These are phyloP conservation scores for Sipha flava DNA, from an alignment of 1,140 invertebrate species.

Conservation along the genomic window DNA sequence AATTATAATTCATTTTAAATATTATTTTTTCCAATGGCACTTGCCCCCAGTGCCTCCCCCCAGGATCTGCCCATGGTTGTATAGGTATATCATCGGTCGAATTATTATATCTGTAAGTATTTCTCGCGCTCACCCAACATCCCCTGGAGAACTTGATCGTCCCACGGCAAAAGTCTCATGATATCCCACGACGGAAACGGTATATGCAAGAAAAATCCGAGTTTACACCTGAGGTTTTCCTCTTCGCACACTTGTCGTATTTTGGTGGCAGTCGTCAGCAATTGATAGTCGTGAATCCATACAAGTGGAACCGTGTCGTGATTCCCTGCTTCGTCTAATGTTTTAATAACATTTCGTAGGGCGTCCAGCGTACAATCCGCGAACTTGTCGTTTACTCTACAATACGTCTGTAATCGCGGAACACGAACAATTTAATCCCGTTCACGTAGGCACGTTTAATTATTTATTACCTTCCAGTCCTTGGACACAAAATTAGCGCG, in stretches of 20 bases:
- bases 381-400: conserved; percentile 70
- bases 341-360: conserved; percentile 48
- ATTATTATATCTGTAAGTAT: not conserved
- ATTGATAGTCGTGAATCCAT: conserved; percentile 87
- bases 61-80: no score
- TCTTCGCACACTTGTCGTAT: conserved; percentile 70
- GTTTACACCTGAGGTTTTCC: conserved; percentile 63
- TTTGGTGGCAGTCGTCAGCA: conserved; percentile 83
- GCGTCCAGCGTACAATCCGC: conserved; percentile 68
- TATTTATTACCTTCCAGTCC: conserved; percentile 56
- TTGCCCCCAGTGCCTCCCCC: no score
- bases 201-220: conserved; percentile 87
- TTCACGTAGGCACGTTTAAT: not conserved
- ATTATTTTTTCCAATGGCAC: no score
- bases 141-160: conserved; percentile 83
- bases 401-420: conserved; percentile 61
- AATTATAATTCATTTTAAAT: no score
- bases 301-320: conserved; percentile 56
- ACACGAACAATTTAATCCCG: not conserved
- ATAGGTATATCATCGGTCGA: not conserved
- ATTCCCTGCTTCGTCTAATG: conserved; percentile 50
- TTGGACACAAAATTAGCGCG: conserved; percentile 65
- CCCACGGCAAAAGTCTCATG: conserved; percentile 80
- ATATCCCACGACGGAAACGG: conserved; percentile 90
- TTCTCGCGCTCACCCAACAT: conserved; percentile 55